Evolutionary conservation across 2,113 vertebrate species (phyloP), one percentile per base, ranked within the genome.

Genomic region (Todiramphus saurophagus): DNA sequence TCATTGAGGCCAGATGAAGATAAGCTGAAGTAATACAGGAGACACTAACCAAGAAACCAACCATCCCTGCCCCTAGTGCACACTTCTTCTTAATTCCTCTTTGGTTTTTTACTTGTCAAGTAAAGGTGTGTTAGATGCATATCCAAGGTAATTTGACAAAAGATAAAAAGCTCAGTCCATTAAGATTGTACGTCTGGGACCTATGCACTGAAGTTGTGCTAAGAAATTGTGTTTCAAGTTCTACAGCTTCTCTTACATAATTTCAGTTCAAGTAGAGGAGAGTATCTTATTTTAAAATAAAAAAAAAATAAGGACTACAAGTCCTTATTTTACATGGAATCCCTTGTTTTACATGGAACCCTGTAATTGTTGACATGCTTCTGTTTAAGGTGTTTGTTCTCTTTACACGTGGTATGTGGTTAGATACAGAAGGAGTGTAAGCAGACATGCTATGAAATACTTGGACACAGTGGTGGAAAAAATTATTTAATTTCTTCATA

Each of bases 191-290:
- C 18, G 30, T 25, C 30, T 20, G 30, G 37, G 21, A 82, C 0
- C 0, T 44, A 9, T 39, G 2, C 30, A 21, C 7, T 19, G 27
- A 7, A 1, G 7, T 5, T 69, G 25, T 8, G 18, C 16, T 64
- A 75, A 64, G 50, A 88, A 91, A 91, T 3, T 19, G 8, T n/a
- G 16, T 41, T 95, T 89, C 21, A 33, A 79, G 48, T 35, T 82
- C 27, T 73, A 39, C 24, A 62, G 11, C 50, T 87, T 79, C 43
- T 76, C 39, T 76, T 31, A n/a, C 5, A 19, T 4, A 64, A 72
- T 39, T 84, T 72, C 37, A 76, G 4, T 33, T 74, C 48, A 85
- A 93, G 19, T 5, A 83, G 39, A 41, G 16, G 16, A 20, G 7
- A 76, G 8, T 55, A 39, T 16, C 11, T 69, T 83, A 48, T 51